Evolutionary conservation across 2,113 vertebrate species (phyloP).

Genomic region (Eptatretus burgeri): DNA sequence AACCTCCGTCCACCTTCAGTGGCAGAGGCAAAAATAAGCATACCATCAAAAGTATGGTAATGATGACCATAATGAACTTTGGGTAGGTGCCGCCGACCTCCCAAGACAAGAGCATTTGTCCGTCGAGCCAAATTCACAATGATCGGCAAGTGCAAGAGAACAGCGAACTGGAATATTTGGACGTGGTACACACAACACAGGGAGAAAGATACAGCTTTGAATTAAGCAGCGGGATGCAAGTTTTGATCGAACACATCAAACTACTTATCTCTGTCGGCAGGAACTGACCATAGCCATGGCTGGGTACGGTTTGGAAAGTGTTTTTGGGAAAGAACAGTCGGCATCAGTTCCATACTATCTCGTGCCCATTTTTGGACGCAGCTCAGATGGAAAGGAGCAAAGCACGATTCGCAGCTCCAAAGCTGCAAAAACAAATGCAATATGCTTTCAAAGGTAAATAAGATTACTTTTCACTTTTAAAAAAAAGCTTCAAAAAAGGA

Average conservation of each 20-base stretch:
- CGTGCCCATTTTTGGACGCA: slow-evolving; percentile 92
- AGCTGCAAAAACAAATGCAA: slow-evolving; percentile 23
- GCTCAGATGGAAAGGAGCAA: slow-evolving; percentile 71
- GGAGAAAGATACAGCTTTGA: no score
- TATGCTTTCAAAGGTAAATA: neutral
- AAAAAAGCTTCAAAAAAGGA: neutral
- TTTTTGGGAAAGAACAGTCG: slow-evolving; percentile 40
- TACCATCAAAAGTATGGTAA: no score
- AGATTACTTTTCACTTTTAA: neutral
- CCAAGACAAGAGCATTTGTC: no score
- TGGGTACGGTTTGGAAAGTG: slow-evolving; percentile 58
- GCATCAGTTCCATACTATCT: slow-evolving; percentile 60
- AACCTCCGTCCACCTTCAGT: no score
- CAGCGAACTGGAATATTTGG: no score
- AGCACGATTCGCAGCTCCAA: slow-evolving; percentile 72
- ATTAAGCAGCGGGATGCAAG: no score
- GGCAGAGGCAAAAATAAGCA: no score
- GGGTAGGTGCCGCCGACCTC: no score
- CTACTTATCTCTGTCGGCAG: neutral
- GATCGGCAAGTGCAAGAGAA: no score
- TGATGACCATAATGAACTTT: no score
- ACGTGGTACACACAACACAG: no score
- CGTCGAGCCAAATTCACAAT: no score
- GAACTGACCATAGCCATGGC: slow-evolving; percentile 68
- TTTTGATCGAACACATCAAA: neutral